Evolutionary conservation across 2,888 invertebrate genomes (phyloP).

Genomic region (Rhagonycha fulva): DNA sequence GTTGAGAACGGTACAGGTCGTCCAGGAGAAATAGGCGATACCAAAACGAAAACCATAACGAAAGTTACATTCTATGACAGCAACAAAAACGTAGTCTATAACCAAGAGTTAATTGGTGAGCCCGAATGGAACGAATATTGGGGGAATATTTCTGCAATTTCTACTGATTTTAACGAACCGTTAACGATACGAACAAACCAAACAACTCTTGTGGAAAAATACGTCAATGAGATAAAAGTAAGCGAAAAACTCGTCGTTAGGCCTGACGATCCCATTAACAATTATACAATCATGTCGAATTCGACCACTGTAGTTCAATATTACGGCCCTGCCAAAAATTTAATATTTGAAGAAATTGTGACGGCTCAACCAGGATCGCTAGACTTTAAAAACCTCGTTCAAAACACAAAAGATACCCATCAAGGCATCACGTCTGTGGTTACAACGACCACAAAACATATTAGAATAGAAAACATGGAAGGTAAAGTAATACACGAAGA

Average conservation of each 20-base stretch:
- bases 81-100: not conserved
- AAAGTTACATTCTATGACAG: slow-evolving; percentile 9
- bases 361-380: slow-evolving; percentile 8
- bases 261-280: not conserved
- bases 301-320: slow-evolving; percentile 8
- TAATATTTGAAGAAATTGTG: slow-evolving; percentile 8
- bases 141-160: slow-evolving; percentile 8
- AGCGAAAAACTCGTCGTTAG: not conserved
- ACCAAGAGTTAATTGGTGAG: not conserved
- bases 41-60: slow-evolving; percentile 1
- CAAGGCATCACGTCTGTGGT: not conserved
- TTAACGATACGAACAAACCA: slow-evolving; percentile 5
- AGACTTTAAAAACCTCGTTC: slow-evolving; percentile 8
- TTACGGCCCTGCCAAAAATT: not conserved
- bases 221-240: slow-evolving; percentile 1
- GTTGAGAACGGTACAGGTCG: not conserved
- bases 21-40: not conserved
- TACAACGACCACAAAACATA: slow-evolving; percentile 9
- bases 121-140: slow-evolving; percentile 11
- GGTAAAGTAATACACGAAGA: slow-evolving; percentile 10
- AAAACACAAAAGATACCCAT: slow-evolving; percentile 2
- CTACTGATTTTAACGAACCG: not conserved
- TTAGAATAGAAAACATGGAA: not conserved
- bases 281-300: slow-evolving; percentile 2
- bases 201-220: not conserved